A percentile compares a stretch with the other conserved stretches of the same genome.
Evolutionary conservation across 2,888 invertebrate genomes (phyloP).

Genomic region (Alentia gelatinosa): DNA sequence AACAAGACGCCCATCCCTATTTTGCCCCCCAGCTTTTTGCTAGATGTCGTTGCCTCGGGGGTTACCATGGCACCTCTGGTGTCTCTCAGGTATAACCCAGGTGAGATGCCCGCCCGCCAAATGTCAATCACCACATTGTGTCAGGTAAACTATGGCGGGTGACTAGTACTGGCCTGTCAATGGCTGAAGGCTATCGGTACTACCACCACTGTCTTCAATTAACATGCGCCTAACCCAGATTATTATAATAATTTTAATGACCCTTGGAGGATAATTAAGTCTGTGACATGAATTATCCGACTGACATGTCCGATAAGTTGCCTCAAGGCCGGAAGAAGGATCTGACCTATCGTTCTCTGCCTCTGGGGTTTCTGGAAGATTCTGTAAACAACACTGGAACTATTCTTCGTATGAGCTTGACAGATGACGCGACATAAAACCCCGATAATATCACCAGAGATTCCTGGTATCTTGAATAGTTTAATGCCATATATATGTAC

Average conservation of each 20-base stretch:
- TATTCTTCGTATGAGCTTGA: too few relatives aligned
- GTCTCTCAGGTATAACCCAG: neutral
- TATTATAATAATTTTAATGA: neutral
- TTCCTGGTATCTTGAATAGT: too few relatives aligned
- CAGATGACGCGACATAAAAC: too few relatives aligned
- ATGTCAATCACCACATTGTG: neutral
- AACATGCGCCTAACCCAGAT: neutral
- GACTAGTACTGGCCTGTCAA: neutral
- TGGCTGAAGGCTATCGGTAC: neutral
- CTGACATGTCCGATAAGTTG: neutral
- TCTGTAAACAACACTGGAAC: too few relatives aligned
- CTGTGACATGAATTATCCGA: neutral
- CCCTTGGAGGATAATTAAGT: neutral
- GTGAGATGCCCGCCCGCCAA: neutral
- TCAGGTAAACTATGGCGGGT: neutral
- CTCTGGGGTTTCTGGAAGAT: too few relatives aligned
- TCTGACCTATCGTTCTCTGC: too few relatives aligned
- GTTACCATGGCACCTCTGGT: neutral
- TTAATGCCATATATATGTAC: too few relatives aligned
- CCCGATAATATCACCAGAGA: too few relatives aligned
- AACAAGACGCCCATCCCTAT: too few relatives aligned
- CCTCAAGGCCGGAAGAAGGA: neutral
- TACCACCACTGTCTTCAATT: neutral
- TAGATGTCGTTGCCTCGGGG: too few relatives aligned
- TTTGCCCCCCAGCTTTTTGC: too few relatives aligned